These are phyloP conservation scores for Meloidogyne floridensis DNA, from an alignment of 1,140 invertebrate species.

Conservation along the genomic window DNA sequence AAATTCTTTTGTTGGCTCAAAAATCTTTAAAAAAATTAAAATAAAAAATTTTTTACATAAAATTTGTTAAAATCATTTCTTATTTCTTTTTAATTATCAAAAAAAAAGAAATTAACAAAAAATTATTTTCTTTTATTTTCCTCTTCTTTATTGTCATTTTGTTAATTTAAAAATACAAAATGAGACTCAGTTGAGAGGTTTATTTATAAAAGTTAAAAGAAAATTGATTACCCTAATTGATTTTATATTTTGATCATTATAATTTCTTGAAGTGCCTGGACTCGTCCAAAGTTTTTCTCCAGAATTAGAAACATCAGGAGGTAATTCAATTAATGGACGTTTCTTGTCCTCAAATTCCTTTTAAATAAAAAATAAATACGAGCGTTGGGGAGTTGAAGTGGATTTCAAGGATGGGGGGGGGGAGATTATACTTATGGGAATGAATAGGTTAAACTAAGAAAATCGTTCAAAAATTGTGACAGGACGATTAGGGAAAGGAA, in stretches of 20 bases:
- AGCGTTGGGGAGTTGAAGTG: not conserved
- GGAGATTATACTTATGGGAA: too few relatives aligned
- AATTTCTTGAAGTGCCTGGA: not conserved
- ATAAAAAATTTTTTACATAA: not conserved
- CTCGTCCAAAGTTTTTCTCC: not conserved
- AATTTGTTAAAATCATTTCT: not conserved
- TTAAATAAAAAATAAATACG: not conserved
- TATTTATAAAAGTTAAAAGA: not conserved
- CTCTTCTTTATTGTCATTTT: slow-evolving; percentile 12
- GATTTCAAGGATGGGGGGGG: not conserved
- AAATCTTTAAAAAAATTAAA: slow-evolving; percentile 27
- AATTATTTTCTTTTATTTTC: not conserved
- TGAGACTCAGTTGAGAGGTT: slow-evolving; percentile 7
- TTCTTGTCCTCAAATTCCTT: slow-evolving; percentile 41
- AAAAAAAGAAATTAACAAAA: not conserved
- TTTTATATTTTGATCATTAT: not conserved
- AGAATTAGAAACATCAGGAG: not conserved
- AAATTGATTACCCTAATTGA: slow-evolving; percentile 4
- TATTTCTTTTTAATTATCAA: not conserved
- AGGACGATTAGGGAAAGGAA: slow-evolving; percentile 18
- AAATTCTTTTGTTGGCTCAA: slow-evolving; percentile 42
- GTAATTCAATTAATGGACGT: slow-evolving; percentile 14
- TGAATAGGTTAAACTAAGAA: not conserved
- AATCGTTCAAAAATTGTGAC: not conserved
- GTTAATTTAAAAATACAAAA: not conserved